Conservation (phyloP, 2,888 invertebrate genomes). For the Xestia sexstrigata region DNA sequence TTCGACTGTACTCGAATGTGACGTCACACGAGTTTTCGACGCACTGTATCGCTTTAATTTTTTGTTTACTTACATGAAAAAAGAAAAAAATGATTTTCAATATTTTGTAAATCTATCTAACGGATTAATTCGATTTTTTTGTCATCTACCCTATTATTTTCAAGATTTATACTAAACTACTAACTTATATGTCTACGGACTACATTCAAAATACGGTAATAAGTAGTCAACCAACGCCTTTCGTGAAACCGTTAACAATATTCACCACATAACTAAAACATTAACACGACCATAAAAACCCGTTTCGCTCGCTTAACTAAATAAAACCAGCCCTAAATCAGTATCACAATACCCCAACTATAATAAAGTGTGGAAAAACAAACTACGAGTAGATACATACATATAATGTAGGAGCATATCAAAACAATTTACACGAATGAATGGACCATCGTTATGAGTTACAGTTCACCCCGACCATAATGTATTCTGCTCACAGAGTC, state of each 20-base stretch:
- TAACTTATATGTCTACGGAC: not conserved
- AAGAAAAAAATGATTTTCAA: no score
- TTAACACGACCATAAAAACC: slow-evolving; percentile 37
- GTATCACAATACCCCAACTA: slow-evolving; percentile 36
- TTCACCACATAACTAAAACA: slow-evolving; percentile 6
- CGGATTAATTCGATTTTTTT: no score
- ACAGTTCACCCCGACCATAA: slow-evolving; percentile 36
- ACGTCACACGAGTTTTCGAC: no score
- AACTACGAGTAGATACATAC: slow-evolving; percentile 43
- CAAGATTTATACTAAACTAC: no score
- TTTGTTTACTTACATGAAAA: no score
- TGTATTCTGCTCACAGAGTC: slow-evolving; percentile 60
- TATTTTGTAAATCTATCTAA: no score
- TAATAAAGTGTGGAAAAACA: slow-evolving; percentile 51
- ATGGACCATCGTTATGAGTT: slow-evolving; percentile 52
- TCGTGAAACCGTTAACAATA: not conserved
- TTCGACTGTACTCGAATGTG: no score
- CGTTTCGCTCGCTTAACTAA: slow-evolving; percentile 44
- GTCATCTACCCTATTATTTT: no score
- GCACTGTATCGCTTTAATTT: no score
- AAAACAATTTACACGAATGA: slow-evolving; percentile 61
- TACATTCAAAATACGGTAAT: not conserved
- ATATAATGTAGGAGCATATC: slow-evolving; percentile 48
- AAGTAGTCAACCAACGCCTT: not conserved
- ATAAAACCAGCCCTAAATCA: slow-evolving; percentile 51